These are phyloP conservation scores for Paracanthobrama guichenoti DNA, from an alignment of 2,113 vertebrate species.

Conservation along the genomic window DNA sequence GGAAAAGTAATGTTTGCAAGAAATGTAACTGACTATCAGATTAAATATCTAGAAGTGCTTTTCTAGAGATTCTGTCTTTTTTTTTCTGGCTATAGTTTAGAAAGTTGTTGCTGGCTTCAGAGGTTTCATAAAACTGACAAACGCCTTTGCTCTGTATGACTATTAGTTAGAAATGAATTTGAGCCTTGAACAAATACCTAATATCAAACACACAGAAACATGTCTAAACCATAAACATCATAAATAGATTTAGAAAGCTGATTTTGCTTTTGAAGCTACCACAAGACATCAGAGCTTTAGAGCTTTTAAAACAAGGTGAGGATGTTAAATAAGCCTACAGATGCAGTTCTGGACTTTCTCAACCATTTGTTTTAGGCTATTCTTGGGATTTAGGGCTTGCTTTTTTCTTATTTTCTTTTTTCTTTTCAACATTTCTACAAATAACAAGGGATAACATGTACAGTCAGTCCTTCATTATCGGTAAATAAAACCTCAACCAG, in stretches of 20 bases:
- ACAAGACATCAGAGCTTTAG: constrained; percentile 53
- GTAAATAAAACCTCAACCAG: neutral
- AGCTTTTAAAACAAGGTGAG: constrained; percentile 50
- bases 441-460: neutral
- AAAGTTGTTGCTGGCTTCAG: neutral
- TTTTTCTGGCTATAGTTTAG: neutral
- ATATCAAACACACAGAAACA: constrained; percentile 39
- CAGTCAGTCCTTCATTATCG: neutral
- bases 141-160: neutral
- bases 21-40: neutral
- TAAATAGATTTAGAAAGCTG: constrained; percentile 61
- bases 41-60: neutral
- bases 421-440: neutral
- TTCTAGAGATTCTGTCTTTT: neutral
- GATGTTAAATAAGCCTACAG: constrained; percentile 7
- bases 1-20: neutral
- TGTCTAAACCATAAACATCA: constrained; percentile 43
- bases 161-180: constrained; percentile 7
- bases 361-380: constrained; percentile 18
- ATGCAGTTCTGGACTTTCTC: neutral
- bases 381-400: constrained; percentile 1
- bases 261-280: constrained; percentile 62
- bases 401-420: constrained; percentile 29
- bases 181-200: constrained; percentile 45
- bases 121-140: neutral